Evolutionary conservation across 1,140 invertebrate genomes (phyloP).

Genomic region (Littorina saxatilis): DNA sequence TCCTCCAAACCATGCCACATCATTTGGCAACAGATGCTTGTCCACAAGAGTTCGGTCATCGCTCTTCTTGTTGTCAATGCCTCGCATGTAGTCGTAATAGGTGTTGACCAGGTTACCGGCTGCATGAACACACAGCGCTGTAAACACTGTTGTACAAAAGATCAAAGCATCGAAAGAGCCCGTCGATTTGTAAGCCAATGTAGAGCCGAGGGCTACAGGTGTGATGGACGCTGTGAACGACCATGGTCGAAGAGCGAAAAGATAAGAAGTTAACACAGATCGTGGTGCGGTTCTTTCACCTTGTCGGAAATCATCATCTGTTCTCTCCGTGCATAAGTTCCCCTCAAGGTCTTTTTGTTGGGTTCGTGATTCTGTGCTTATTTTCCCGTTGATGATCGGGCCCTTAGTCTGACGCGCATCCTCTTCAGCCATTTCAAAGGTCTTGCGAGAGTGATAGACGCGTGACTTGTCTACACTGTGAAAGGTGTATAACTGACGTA

Average conservation of each 20-base stretch:
- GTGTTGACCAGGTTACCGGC: constrained; percentile 98
- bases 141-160: constrained; percentile 88
- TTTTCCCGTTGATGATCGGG: neutral
- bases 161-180: constrained; percentile 87
- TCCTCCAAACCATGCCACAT: constrained; percentile 91
- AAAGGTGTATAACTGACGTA: too few species aligned
- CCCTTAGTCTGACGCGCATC: neutral
- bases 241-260: constrained; percentile 89
- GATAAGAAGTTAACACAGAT: constrained; percentile 45
- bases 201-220: constrained; percentile 91
- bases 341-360: too few species aligned
- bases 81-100: constrained; percentile 95
- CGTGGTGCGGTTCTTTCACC: neutral
- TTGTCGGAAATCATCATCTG: too few species aligned
- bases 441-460: too few species aligned
- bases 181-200: constrained; percentile 86
- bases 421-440: constrained; percentile 9
- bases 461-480: too few species aligned
- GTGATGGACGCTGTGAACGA: constrained; percentile 93
- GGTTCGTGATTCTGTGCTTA: too few species aligned
- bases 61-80: constrained; percentile 88
- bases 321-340: too few species aligned
- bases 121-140: constrained; percentile 92
- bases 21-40: constrained; percentile 89
- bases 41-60: constrained; percentile 96